Evolutionary conservation across 2,888 invertebrate genomes (phyloP), one percentile per base, ranked within the genome.

Genomic region (Idaea dimidiata): DNA sequence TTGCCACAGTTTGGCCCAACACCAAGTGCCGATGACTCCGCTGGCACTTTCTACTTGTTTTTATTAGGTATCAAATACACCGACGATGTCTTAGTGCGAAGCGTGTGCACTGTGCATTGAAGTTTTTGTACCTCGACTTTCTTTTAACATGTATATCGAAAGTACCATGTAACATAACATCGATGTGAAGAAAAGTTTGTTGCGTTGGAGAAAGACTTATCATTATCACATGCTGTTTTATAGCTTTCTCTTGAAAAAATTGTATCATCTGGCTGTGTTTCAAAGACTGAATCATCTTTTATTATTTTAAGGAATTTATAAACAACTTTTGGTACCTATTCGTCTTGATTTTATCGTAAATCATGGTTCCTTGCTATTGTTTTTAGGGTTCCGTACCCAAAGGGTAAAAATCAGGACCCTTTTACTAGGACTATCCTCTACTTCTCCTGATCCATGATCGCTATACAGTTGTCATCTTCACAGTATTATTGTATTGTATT

Each of bases 11-110:
- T 89, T 89, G 91, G 87, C 87, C 82, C 83, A 80, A 72, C 79
- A 86, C 84, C 88, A 86, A 89, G 82, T 86, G 89, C 83, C 88
- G 87, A 87, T 89, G 89, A 91, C 88, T 87, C 77, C 88, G 82
- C 83, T 78, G 82, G 79, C 83, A 81, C 90, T 90, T 90, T 89
- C 89, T 88, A 88, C 77, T 73, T 75, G 80, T 86, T 87, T 87
- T 88, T 88, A 81, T 84, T 73, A 43, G 43, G 43, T 43, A 43
- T 43, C 43, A 43, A 43, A 43, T 43, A 43, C 14, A 74, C 75
- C 73, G 67, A 64, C 67, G 62, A n/a, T 66, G 56, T 63, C 53
- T 53, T 58, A 59, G 60, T 57, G 43, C 58, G 61, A 60, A 62
- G 54, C 63, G 55, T 66, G 67, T 81, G 76, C 82, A 80, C 79